A percentile compares a stretch with the other conserved stretches of the same genome.
phyloP scores from a whole-genome alignment of 2,113 vertebrate genomes.

The Platysteira castanea region DNA sequence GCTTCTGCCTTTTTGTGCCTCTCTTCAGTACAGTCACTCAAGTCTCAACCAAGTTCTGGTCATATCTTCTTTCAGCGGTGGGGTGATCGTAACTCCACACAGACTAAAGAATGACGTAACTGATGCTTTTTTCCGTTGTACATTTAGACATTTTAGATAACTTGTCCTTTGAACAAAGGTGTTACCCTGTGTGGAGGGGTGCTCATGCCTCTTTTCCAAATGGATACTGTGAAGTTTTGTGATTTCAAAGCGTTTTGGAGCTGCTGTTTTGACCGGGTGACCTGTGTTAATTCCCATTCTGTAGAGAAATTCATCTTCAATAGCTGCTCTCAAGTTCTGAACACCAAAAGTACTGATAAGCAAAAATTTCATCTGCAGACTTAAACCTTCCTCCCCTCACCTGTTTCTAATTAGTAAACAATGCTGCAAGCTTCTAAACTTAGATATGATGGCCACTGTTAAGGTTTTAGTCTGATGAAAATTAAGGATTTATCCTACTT shows the following conservation, averaged over 20 bases:
- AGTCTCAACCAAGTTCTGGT: neutral
- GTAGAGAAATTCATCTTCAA: neutral
- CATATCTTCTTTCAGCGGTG: neutral
- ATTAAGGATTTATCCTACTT: neutral
- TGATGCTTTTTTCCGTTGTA: rapidly evolving
- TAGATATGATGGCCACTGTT: neutral
- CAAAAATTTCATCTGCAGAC: neutral
- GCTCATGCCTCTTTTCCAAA: neutral
- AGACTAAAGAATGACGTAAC: neutral
- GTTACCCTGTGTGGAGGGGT: neutral
- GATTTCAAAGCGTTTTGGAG: neutral
- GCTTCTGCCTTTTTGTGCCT: neutral
- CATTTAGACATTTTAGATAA: neutral
- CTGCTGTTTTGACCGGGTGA: neutral
- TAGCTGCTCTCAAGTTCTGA: neutral
- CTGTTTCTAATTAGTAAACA: neutral
- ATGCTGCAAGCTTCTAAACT: neutral
- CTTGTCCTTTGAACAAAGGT: neutral
- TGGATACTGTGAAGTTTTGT: neutral
- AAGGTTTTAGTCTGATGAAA: neutral
- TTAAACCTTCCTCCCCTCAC: neutral
- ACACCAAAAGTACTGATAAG: neutral
- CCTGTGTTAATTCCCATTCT: neutral
- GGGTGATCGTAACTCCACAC: rapidly evolving
- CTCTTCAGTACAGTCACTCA: neutral